Percentiles rank a stretch among this genome's conserved stretches.
phyloP scores from a whole-genome alignment of 2,113 vertebrate species.

The Benitochromis conjunctus region DNA sequence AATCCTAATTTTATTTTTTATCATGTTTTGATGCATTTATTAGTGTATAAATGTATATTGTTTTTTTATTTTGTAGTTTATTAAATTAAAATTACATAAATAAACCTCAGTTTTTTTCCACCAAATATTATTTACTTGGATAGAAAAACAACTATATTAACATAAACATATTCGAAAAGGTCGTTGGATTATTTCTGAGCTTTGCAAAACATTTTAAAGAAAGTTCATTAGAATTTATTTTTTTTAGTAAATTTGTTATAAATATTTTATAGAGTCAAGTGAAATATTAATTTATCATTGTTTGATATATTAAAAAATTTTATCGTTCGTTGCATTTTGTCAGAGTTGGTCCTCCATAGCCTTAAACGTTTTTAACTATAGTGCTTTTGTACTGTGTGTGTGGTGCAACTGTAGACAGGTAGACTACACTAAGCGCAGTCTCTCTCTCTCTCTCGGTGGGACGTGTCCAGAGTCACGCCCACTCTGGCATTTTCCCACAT shows the following conservation, averaged over 20 bases:
- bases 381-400: neutral
- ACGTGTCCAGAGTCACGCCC: slow-evolving; percentile 33
- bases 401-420: slow-evolving; percentile 4
- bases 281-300: neutral
- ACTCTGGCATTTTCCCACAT: slow-evolving; percentile 27
- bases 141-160: neutral
- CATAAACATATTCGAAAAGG: neutral
- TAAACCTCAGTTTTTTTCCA: neutral
- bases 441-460: neutral
- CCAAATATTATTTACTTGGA: neutral
- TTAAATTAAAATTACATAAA: neutral
- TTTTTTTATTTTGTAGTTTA: neutral
- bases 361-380: neutral
- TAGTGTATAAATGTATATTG: too few relatives aligned
- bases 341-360: neutral
- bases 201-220: neutral
- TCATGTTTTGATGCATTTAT: neutral
- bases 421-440: neutral
- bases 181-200: accelerated
- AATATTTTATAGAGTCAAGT: neutral
- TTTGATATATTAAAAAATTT: neutral
- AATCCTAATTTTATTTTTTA: neutral
- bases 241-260: neutral
- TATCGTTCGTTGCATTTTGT: neutral
- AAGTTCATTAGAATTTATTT: neutral